Evolutionary conservation across 2,113 vertebrate species (phyloP).

Genomic region (Tor tambroides): DNA sequence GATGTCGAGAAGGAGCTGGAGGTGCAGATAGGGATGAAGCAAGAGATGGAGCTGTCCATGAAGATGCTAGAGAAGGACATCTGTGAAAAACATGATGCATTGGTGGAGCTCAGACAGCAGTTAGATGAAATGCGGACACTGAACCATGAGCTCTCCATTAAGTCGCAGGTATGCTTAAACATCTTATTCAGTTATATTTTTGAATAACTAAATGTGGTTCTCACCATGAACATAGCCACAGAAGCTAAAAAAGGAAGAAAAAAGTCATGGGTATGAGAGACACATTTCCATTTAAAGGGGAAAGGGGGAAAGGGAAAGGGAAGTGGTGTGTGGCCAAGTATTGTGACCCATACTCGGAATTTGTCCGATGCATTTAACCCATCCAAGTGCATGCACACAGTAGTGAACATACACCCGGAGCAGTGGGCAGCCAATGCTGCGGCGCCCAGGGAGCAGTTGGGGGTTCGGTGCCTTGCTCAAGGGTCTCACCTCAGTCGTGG

Average conservation of each 20-base stretch:
- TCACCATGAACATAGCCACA: neutral
- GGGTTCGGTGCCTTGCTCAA: no score
- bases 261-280: neutral
- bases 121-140: conserved; percentile 92
- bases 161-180: conserved; percentile 84
- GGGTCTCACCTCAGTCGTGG: no score
- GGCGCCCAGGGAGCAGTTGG: no score
- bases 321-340: no score
- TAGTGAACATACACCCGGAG: no score
- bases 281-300: neutral
- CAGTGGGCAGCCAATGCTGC: no score
- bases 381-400: no score
- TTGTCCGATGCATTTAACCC: no score
- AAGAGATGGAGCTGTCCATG: conserved; percentile 99
- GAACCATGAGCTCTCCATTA: conserved; percentile 93
- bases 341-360: no score
- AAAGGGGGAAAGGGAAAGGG: no score
- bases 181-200: neutral
- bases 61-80: conserved; percentile 99
- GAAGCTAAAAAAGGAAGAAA: neutral
- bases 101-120: conserved; percentile 93
- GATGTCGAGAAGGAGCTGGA: conserved; percentile 98
- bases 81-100: conserved; percentile 94
- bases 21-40: conserved; percentile 95
- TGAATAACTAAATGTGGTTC: neutral